phyloP scores from a whole-genome alignment of 2,888 invertebrate species.

The Emmelina monodactyla region DNA sequence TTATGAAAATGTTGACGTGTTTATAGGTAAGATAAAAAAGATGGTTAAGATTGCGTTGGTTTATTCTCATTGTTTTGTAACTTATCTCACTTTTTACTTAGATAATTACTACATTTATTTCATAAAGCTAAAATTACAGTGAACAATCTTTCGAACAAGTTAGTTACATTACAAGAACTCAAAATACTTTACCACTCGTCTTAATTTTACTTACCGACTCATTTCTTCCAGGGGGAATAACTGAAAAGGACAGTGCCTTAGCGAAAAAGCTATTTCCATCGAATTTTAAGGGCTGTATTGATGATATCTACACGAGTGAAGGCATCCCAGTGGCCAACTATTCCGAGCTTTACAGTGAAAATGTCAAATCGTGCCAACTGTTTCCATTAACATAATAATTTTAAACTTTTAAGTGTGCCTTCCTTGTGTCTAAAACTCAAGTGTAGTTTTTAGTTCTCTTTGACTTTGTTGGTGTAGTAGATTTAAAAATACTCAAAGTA shows the following conservation, averaged over 20 bases:
- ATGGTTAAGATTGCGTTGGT: too few species aligned
- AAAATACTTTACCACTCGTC: too few species aligned
- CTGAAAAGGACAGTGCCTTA: slow-evolving; percentile 41
- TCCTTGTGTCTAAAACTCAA: background rate
- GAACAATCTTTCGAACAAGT: too few species aligned
- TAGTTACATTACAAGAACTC: too few species aligned
- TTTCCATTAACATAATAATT: slow-evolving; percentile 35
- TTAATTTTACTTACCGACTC: background rate
- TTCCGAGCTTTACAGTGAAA: slow-evolving; percentile 48
- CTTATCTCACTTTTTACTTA: too few species aligned
- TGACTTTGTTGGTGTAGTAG: slow-evolving; percentile 14
- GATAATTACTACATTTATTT: too few species aligned
- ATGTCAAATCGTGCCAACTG: slow-evolving; percentile 52
- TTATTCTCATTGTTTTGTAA: too few species aligned
- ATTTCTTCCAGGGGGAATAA: slow-evolving; percentile 57
- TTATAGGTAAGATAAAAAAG: slow-evolving; percentile 30
- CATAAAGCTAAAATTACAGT: too few species aligned
- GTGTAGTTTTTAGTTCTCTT: background rate
- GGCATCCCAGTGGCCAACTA: slow-evolving; percentile 33
- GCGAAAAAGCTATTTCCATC: slow-evolving; percentile 55
- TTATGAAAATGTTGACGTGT: slow-evolving; percentile 36
- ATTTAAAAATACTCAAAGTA: slow-evolving; percentile 41
- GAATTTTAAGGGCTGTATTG: slow-evolving; percentile 69
- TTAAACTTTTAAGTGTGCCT: background rate
- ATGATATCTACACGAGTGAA: slow-evolving; percentile 56